Evolutionary conservation across 1,140 invertebrate genomes (phyloP).

Genomic region (Lerema accius): DNA sequence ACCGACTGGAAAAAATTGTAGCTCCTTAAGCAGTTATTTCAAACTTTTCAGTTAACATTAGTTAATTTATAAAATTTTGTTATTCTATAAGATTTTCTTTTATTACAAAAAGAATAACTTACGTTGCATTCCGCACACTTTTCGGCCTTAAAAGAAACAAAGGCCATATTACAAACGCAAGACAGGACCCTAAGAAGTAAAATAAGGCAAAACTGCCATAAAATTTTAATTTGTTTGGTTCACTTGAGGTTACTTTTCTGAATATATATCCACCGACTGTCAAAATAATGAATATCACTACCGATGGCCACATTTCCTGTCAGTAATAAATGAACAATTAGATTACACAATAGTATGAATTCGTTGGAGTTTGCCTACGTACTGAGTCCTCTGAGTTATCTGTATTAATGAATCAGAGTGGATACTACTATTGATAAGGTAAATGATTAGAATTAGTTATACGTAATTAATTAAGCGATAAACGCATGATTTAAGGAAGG

Average conservation of each 20-base stretch:
- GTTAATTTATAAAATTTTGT: too few species aligned
- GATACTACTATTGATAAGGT: not conserved
- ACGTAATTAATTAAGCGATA: not conserved
- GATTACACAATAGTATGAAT: conserved; percentile 22
- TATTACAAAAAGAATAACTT: conserved; percentile 45
- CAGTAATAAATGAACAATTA: conserved; percentile 4
- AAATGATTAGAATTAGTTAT: not conserved
- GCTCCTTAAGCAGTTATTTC: too few species aligned
- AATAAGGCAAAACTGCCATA: conserved; percentile 54
- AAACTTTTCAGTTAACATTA: too few species aligned
- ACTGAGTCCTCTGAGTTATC: conserved; percentile 38
- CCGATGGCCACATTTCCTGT: conserved; percentile 55
- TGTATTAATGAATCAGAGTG: conserved; percentile 15
- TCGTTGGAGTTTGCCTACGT: conserved; percentile 36
- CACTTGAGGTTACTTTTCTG: conserved; percentile 51
- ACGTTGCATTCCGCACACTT: conserved; percentile 64
- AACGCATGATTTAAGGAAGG: too few species aligned
- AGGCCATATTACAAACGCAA: conserved; percentile 59
- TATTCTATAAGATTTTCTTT: too few species aligned
- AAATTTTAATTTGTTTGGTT: conserved; percentile 59
- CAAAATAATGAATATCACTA: conserved; percentile 45
- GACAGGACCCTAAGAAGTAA: conserved; percentile 46
- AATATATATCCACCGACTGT: conserved; percentile 47
- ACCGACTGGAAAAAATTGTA: too few species aligned
- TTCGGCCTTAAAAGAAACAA: conserved; percentile 59